phyloP scores from a whole-genome alignment of 92 coral and sea anemone genomes.

The Scolanthus callimorphus region DNA sequence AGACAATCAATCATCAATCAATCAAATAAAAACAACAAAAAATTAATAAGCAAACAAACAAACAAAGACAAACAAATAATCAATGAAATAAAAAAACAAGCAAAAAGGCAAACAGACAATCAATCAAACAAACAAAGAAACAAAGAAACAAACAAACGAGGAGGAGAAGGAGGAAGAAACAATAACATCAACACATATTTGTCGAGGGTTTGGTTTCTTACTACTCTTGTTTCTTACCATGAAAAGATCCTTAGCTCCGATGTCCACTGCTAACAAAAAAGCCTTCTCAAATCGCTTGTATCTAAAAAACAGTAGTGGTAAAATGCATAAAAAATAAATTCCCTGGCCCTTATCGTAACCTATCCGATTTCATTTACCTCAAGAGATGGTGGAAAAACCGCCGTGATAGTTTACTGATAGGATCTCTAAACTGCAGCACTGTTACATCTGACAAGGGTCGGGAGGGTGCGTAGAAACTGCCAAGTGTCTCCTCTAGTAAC shows the following conservation, averaged over 20 bases:
- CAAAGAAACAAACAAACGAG: no score
- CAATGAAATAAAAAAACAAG: neutral
- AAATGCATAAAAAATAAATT: no score
- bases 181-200: no score
- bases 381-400: conserved; percentile 90
- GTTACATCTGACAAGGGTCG: conserved; percentile 92
- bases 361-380: conserved; percentile 32
- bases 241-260: conserved; percentile 92
- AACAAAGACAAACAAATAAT: no score
- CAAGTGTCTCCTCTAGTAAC: conserved; percentile 96
- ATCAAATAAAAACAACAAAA: no score
- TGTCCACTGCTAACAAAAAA: conserved; percentile 92
- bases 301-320: conserved; percentile 32
- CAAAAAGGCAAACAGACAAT: neutral
- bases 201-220: no score
- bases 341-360: no score
- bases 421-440: conserved; percentile 89
- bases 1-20: no score
- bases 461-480: conserved; percentile 95
- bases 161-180: no score
- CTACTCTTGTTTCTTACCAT: conserved; percentile 61
- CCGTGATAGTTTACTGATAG: conserved; percentile 86
- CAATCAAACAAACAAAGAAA: no score
- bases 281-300: conserved; percentile 97
- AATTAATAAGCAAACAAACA: no score